phyloP scores from a whole-genome alignment of 1,140 invertebrate species.

The Grapholita molesta region DNA sequence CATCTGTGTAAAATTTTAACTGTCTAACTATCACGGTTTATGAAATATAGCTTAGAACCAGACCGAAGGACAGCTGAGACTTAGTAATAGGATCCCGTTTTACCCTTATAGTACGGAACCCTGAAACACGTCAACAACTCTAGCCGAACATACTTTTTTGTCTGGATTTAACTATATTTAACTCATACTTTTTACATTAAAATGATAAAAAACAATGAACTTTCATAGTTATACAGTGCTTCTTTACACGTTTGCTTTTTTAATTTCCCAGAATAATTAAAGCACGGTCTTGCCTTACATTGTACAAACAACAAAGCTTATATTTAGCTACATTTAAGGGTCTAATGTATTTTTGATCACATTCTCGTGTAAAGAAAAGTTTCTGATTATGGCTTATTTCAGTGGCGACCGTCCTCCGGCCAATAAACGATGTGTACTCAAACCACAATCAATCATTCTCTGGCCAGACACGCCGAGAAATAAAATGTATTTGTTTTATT shows the following conservation, averaged over 20 bases:
- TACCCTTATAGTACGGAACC: too few relatives aligned
- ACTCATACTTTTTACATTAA: not conserved
- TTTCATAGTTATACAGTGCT: not conserved
- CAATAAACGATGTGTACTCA: slow-evolving; percentile 68
- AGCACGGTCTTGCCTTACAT: not conserved
- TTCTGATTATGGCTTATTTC: slow-evolving; percentile 31
- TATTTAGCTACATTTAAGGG: not conserved
- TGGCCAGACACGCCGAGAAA: slow-evolving; percentile 62
- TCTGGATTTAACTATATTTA: too few relatives aligned
- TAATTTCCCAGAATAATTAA: slow-evolving; percentile 10
- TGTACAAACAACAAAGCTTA: not conserved
- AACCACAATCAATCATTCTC: slow-evolving; percentile 73
- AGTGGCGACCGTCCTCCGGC: slow-evolving; percentile 37
- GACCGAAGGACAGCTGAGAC: too few relatives aligned
- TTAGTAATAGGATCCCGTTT: too few relatives aligned
- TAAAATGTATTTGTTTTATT: slow-evolving; percentile 74
- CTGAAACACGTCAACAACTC: too few relatives aligned
- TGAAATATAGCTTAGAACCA: too few relatives aligned
- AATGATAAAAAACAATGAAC: not conserved
- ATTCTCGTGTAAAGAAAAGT: slow-evolving; percentile 27
- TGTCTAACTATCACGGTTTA: too few relatives aligned
- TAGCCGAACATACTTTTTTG: too few relatives aligned
- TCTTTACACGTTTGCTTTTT: not conserved
- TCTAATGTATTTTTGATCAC: slow-evolving; percentile 38
- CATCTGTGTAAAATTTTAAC: too few relatives aligned